A percentile compares a stretch with the other conserved stretches of the same genome.
phyloP scores from a whole-genome alignment of 2,888 invertebrate genomes.

The Hanleya hanleyi region DNA sequence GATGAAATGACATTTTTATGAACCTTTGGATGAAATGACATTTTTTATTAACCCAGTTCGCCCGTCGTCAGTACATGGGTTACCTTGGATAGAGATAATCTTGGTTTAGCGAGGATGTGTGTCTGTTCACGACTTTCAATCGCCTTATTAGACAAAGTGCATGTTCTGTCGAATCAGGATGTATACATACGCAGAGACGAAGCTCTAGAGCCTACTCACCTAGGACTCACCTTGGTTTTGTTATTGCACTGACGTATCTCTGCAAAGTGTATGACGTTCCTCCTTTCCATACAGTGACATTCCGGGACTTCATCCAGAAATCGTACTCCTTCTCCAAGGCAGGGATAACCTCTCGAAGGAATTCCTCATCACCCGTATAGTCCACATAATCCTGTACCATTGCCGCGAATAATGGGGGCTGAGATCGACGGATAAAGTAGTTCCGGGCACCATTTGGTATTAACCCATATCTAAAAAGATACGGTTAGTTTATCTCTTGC shows the following conservation, averaged over 20 bases:
- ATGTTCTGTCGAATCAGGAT: too few relatives aligned
- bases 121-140: too few relatives aligned
- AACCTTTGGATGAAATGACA: too few relatives aligned
- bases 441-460: constrained; percentile 93
- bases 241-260: constrained; percentile 83
- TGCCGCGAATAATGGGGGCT: constrained; percentile 75
- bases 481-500: too few relatives aligned
- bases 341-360: constrained; percentile 60
- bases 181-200: too few relatives aligned
- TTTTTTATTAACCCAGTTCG: too few relatives aligned
- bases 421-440: constrained; percentile 80
- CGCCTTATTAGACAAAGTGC: too few relatives aligned
- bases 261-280: constrained; percentile 79
- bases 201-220: too few relatives aligned
- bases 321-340: constrained; percentile 75
- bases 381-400: constrained; percentile 88
- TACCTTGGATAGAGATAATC: too few relatives aligned
- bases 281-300: constrained; percentile 72
- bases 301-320: constrained; percentile 86
- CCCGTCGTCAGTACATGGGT: too few relatives aligned
- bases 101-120: too few relatives aligned
- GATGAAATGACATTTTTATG: too few relatives aligned
- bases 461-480: constrained; percentile 70
- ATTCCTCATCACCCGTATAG: constrained; percentile 79
- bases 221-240: constrained; percentile 82